These are phyloP conservation scores for Oenanthe melanoleuca DNA, from an alignment of 2,113 vertebrate genomes.

Conservation along the genomic window DNA sequence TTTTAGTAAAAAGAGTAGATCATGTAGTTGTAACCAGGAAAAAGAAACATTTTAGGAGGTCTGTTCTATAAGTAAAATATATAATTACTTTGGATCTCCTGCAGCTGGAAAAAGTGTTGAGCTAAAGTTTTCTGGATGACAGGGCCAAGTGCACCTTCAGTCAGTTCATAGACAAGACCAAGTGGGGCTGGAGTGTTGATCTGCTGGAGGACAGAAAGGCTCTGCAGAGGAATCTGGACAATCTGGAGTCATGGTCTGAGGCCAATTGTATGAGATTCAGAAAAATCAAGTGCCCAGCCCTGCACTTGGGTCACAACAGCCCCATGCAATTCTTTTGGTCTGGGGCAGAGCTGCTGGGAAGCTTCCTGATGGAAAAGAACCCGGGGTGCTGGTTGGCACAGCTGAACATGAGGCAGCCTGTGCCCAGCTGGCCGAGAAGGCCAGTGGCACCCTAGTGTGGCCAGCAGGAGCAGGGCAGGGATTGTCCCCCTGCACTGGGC, in stretches of 20 bases:
- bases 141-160: neutral
- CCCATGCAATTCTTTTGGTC: neutral
- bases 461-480: neutral
- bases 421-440: neutral
- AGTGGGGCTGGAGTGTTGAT: neutral
- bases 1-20: neutral
- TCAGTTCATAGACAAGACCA: neutral
- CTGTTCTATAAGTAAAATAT: neutral
- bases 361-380: rapidly evolving
- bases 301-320: neutral
- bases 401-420: rapidly evolving
- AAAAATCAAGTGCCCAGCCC: too few species aligned
- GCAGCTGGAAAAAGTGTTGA: neutral
- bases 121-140: neutral
- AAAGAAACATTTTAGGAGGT: neutral
- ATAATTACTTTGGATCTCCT: neutral
- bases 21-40: neutral
- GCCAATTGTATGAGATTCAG: too few species aligned
- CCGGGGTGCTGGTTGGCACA: rapidly evolving
- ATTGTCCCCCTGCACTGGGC: rapidly evolving
- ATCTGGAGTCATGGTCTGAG: neutral
- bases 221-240: neutral
- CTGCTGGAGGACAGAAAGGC: neutral
- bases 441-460: neutral
- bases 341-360: neutral